Evolutionary conservation across 2,888 invertebrate species (phyloP), one percentile per base, ranked within the genome.

Genomic region (Sthenelais limicola): DNA sequence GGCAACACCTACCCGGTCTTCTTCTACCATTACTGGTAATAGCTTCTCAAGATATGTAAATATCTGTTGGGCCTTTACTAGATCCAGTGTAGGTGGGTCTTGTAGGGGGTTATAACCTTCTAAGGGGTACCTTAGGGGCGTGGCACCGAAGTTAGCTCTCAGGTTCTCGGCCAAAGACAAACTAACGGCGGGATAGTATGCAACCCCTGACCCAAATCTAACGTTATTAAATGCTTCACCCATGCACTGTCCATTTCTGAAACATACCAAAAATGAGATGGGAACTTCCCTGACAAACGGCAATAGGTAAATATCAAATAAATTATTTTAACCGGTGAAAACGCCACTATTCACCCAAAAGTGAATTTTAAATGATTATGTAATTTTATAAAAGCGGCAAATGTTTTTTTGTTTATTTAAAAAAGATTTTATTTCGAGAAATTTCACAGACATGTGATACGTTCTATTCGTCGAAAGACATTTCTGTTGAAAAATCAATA

Each of bases 141-240:
- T 90, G 35, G 91, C 90, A 52, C 95, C 95, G 84, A 94, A 95
- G 86, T 94, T 94, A 0, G 93, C 93, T 73, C 92, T 92, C 0
- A 94, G 85, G 78, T 92, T 92, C 85, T 94, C 94, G 56, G 92
- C 91, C 85, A 92, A 92, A 0, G 94, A 93, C 43, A 95, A 85
- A 24, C 94, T 94, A 0, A 94, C 92, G 0, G 94, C 92, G 0
- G 94, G 94, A 84, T 94, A 94, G 83, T 94, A 94, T 0, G 93
- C 93, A 0, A 92, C 88, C 0, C 93, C 93, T 0, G 92, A 90
- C 0, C 94, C 94, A 69, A 90, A 90, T n/a, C 91, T 89, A 66
- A 94, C 91, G 73, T 91, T 90, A 51, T 90, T 90, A 82, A 94
- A 95, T 0, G 94, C 94, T 67, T 91, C 86, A 0, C 94, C 94